Percentiles rank a stretch among this genome's conserved stretches.
Evolutionary conservation across 1,140 invertebrate species (phyloP).

Genomic region (Habropoda laboriosa): DNA sequence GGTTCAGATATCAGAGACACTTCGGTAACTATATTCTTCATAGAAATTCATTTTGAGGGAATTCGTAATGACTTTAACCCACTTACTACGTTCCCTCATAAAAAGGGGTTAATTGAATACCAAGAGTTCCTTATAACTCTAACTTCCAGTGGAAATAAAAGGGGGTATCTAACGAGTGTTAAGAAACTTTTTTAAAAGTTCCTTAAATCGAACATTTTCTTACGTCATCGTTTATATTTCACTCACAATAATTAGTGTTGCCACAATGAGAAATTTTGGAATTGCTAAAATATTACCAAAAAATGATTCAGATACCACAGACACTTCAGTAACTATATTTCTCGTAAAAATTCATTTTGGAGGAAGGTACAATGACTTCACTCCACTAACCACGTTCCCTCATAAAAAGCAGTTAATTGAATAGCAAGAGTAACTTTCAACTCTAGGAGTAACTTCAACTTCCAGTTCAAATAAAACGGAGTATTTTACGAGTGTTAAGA

Average conservation of each 20-base stretch:
- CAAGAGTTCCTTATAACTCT: conserved; percentile 12
- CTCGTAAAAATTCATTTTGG: background rate
- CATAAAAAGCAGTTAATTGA: conserved; percentile 11
- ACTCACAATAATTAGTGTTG: too few species aligned
- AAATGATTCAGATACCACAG: too few species aligned
- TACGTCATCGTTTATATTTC: too few species aligned
- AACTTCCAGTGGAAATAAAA: background rate
- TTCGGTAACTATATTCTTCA: background rate
- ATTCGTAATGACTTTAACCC: conserved; percentile 8
- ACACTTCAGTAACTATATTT: background rate
- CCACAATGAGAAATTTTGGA: too few species aligned
- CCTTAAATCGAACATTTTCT: background rate
- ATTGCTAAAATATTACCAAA: too few species aligned
- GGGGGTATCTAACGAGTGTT: background rate
- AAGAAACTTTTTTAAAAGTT: background rate
- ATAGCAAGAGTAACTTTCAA: conserved; percentile 8
- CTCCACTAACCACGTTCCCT: background rate
- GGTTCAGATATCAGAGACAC: background rate
- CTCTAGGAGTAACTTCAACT: too few species aligned
- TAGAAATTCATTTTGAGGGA: background rate
- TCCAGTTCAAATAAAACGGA: background rate
- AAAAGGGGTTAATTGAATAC: conserved; percentile 11
- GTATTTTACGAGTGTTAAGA: background rate
- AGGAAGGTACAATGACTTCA: background rate
- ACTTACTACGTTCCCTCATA: background rate